Evolutionary conservation across 2,888 invertebrate species (phyloP).

Genomic region (Calephelis perditalis): DNA sequence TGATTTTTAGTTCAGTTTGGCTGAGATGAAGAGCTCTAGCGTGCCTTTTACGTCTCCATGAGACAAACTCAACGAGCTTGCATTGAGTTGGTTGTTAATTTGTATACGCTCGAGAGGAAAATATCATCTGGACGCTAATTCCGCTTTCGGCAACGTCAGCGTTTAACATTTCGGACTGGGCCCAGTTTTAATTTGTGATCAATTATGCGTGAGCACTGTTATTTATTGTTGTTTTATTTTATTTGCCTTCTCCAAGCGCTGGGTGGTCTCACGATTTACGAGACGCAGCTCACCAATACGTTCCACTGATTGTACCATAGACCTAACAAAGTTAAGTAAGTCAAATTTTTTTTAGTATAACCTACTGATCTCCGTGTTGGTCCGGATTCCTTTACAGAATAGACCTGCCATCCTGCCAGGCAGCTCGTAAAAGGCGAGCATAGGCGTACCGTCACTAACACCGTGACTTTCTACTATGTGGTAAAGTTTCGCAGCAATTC

Average conservation of each 20-base stretch:
- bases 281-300: slow-evolving; percentile 64
- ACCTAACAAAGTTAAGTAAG: slow-evolving; percentile 24
- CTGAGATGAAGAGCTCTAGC: no score
- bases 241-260: slow-evolving; percentile 71
- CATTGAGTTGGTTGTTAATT: not conserved
- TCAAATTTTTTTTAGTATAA: no score
- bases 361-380: no score
- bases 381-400: no score
- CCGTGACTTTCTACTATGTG: no score
- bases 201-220: slow-evolving; percentile 76
- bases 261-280: slow-evolving; percentile 77
- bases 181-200: slow-evolving; percentile 77
- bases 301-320: slow-evolving; percentile 66
- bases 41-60: no score
- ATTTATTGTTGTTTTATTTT: slow-evolving; percentile 77
- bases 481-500: no score
- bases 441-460: no score
- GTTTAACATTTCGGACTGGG: slow-evolving; percentile 72
- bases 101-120: slow-evolving; percentile 22
- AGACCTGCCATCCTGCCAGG: no score
- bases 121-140: slow-evolving; percentile 45
- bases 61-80: no score
- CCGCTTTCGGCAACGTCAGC: slow-evolving; percentile 67
- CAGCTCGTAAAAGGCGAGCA: no score
- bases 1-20: no score